Conservation (phyloP, 2,113 vertebrate genomes). For the Tragelaphus buxtoni region DNA sequence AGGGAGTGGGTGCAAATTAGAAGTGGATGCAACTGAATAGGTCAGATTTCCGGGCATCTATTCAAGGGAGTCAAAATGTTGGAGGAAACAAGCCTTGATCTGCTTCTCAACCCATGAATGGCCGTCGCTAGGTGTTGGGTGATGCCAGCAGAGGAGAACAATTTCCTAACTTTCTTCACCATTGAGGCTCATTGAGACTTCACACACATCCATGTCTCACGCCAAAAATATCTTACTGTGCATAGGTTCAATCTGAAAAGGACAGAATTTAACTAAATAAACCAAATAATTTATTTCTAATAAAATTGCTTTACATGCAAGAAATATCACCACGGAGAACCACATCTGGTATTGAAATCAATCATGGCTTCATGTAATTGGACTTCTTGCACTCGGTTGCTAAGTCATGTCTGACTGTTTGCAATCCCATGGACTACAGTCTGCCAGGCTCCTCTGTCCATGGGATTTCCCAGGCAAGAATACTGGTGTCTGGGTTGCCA, state of each 20-base stretch:
- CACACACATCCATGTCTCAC: not conserved
- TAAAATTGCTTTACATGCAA: not conserved
- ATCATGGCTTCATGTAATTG: not conserved
- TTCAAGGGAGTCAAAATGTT: not conserved
- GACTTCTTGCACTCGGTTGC: not conserved
- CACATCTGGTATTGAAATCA: accelerated
- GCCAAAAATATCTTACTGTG: not conserved
- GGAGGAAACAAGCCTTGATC: not conserved
- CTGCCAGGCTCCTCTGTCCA: not conserved
- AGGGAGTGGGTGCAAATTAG: too few relatives aligned
- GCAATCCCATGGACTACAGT: not conserved
- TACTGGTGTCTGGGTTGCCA: not conserved
- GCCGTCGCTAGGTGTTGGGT: not conserved
- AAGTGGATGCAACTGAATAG: accelerated
- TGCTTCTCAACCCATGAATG: not conserved
- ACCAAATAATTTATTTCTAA: not conserved
- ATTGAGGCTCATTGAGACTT: not conserved
- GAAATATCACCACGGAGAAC: not conserved
- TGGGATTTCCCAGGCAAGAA: not conserved
- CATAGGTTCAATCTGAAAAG: not conserved
- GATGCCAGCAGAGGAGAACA: not conserved
- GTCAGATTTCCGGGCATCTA: not conserved
- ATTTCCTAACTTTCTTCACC: not conserved
- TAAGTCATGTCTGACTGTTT: not conserved
- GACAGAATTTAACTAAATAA: not conserved